Conservation (phyloP, 2,797 vertebrate species). For the Trematomus bernacchii region DNA sequence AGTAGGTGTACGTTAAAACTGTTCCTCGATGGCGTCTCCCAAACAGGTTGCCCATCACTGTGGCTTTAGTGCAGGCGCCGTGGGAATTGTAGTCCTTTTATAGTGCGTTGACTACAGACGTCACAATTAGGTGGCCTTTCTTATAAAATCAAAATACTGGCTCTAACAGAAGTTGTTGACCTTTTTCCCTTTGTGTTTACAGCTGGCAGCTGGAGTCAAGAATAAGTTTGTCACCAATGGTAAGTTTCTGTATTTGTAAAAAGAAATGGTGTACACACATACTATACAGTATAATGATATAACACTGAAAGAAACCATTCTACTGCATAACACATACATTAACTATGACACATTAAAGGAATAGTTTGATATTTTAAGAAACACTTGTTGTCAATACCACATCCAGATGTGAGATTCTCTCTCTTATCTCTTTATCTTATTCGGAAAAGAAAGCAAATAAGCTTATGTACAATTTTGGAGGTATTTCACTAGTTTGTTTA, state of each 20-base stretch:
- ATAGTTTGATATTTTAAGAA: not conserved
- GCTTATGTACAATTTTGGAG: no score
- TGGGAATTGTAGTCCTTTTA: no score
- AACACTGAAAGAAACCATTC: not conserved
- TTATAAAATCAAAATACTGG: no score
- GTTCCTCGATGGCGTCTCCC: no score
- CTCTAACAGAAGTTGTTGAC: not conserved
- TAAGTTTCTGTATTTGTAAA: slow-evolving; percentile 71
- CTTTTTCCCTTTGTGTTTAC: slow-evolving; percentile 12
- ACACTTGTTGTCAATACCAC: not conserved
- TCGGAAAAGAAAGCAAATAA: not conserved
- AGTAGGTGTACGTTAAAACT: no score
- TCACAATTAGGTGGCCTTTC: no score
- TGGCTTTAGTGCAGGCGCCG: no score
- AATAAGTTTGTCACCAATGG: slow-evolving; percentile 87
- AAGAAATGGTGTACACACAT: no score
- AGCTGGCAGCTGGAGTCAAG: slow-evolving; percentile 82
- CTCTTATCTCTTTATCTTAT: not conserved
- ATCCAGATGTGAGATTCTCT: not conserved
- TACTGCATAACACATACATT: no score
- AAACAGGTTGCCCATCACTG: no score
- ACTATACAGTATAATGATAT: not conserved
- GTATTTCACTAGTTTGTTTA: not conserved
- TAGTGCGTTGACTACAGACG: no score
- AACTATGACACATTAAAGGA: not conserved